Evolutionary conservation across 2,888 invertebrate species (phyloP), one percentile per base, ranked within the genome.

Genomic region (Antitype chi): DNA sequence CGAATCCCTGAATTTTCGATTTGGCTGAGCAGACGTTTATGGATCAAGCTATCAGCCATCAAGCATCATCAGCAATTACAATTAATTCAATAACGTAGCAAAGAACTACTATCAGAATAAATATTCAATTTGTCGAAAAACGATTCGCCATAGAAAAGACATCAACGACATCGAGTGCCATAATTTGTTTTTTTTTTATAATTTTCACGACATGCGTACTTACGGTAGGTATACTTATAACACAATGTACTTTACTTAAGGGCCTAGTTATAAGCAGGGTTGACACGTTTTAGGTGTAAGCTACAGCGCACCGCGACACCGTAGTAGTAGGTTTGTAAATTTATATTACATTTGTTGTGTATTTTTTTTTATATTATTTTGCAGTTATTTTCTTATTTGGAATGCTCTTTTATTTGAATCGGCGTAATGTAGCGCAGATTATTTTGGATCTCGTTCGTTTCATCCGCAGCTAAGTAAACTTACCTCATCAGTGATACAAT

Each of bases 101-200:
- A 23, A 47, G 11, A 1, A 15, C 20, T 32, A 11, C n/a, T 11
- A 25, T 28, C 17, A 43, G 28, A 20, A 47, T 20, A 63, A n/a
- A 11, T 1, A 28, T n/a, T n/a, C 2, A 23, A 7, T 28, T 25
- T n/a, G 20, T n/a, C 6, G 3, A 62, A 52, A 23, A 32, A 49
- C 4, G 2, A 52, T 67, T 70, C 32, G 7, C 53, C 71, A 28
- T 87, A 78, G 63, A 87, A 88, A 86, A 88, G 86, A 89, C 82
- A 82, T 89, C 86, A 88, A 88, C 84, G 84, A 77, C 75, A 81
- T n/a, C 15, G 32, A 57, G 43, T 15, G 17, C 25, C 11, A 43
- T 11, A 11, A 52, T 20, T 15, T 4, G 23, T 23, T 8, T 32
- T 68, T 15, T 49, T 52, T 25, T 43, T 2, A n/a, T 67, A 5